Conservation (phyloP, 2,113 vertebrate genomes). For the Ophiodon elongatus region DNA sequence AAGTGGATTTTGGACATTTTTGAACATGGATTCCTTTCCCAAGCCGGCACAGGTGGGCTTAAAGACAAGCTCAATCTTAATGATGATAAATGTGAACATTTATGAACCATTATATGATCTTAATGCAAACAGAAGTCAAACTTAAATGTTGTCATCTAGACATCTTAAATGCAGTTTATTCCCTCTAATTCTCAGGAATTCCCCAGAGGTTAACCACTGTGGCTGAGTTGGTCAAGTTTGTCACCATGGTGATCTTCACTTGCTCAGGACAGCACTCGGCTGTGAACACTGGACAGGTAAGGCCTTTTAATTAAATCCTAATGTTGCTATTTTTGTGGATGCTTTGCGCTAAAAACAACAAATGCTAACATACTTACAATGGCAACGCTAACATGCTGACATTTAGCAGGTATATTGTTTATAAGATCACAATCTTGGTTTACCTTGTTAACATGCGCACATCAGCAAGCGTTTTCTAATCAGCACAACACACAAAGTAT, state of each 20-base stretch:
- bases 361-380: neutral
- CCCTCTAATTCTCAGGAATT: constrained; percentile 56
- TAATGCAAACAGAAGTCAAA: neutral
- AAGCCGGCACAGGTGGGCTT: constrained; percentile 75
- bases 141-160: neutral
- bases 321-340: neutral
- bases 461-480: too few relatives aligned
- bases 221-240: constrained; percentile 67
- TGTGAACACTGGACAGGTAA: constrained; percentile 78
- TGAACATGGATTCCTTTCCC: constrained; percentile 82
- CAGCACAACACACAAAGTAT: neutral
- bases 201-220: constrained; percentile 55
- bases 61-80: neutral
- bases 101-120: neutral
- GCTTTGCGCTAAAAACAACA: neutral
- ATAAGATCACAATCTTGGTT: neutral
- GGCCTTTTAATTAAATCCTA: neutral
- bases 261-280: constrained; percentile 69
- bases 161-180: neutral
- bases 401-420: neutral
- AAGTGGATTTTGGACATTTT: constrained; percentile 88
- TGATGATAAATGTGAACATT: neutral
- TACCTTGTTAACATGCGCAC: neutral
- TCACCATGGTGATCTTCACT: constrained; percentile 79
- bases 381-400: neutral